phyloP scores from a whole-genome alignment of 2,888 invertebrate species.

The Dascillus cervinus region DNA sequence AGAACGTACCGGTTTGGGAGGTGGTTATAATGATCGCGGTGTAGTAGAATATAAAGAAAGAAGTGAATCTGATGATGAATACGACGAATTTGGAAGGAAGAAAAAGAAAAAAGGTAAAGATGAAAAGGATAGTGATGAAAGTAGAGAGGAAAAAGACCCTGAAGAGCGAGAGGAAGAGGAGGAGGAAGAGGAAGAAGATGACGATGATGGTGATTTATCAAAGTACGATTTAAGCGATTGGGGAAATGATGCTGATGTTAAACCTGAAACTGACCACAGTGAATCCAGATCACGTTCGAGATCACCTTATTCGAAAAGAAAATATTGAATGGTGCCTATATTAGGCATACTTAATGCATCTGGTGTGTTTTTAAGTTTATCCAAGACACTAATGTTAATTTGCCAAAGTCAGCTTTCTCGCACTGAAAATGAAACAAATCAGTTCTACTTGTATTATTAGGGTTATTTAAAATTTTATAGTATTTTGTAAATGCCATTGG shows the following conservation, averaged over 20 bases:
- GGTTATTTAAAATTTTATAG: too few species aligned
- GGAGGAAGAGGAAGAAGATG: constrained; percentile 48
- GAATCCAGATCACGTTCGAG: constrained; percentile 23
- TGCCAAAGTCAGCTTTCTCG: too few species aligned
- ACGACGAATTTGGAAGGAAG: constrained; percentile 66
- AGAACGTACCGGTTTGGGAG: constrained; percentile 72
- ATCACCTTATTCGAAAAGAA: too few species aligned
- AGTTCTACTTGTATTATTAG: too few species aligned
- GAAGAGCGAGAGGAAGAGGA: constrained; percentile 38
- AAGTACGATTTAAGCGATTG: constrained; percentile 52
- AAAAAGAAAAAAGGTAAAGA: constrained; percentile 30
- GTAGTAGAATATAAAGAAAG: constrained; percentile 91
- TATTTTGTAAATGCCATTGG: too few species aligned
- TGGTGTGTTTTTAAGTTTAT: too few species aligned
- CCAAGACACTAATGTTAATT: too few species aligned
- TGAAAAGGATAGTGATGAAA: constrained; percentile 15
- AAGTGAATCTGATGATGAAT: constrained; percentile 84
- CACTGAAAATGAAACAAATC: too few species aligned
- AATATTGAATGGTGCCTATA: too few species aligned
- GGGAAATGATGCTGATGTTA: constrained; percentile 37
- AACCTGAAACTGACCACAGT: constrained; percentile 17
- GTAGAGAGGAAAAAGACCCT: constrained; percentile 11
- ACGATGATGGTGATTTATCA: constrained; percentile 49
- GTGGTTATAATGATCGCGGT: constrained; percentile 92
- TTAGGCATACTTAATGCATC: too few species aligned